Evolutionary conservation across 2,888 invertebrate species (phyloP).

Genomic region (Netelia fuscicornis): DNA sequence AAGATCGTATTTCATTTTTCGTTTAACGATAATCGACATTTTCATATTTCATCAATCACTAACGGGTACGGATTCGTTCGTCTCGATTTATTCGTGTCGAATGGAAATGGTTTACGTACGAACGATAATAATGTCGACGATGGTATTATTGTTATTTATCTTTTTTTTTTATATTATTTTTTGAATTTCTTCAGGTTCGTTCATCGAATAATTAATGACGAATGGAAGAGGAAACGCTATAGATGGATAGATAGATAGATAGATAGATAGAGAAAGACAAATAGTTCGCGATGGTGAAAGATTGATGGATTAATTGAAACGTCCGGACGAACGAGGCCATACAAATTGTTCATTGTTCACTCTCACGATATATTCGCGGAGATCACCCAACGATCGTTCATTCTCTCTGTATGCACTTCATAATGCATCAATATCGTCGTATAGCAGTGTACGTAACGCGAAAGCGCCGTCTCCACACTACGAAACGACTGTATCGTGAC

Average conservation of each 20-base stretch:
- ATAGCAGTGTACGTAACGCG: background rate
- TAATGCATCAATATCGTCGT: slow-evolving; percentile 2
- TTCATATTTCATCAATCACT: slow-evolving; percentile 2
- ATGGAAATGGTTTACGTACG: no score
- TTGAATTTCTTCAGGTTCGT: background rate
- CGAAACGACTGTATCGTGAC: background rate
- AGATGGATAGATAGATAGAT: background rate
- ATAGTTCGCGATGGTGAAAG: slow-evolving; percentile 14
- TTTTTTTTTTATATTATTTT: no score
- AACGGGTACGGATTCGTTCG: no score
- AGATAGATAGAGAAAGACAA: background rate
- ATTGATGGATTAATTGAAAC: slow-evolving; percentile 48
- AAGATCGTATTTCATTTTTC: background rate
- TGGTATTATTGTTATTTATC: no score
- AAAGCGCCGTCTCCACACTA: background rate
- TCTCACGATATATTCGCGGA: slow-evolving; percentile 21
- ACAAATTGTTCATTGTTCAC: slow-evolving; percentile 41
- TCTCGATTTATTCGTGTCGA: no score
- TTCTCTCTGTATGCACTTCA: slow-evolving; percentile 12
- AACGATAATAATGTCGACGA: no score
- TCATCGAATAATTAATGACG: background rate
- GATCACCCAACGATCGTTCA: slow-evolving; percentile 25
- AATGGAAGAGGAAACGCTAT: background rate
- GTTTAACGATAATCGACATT: background rate
- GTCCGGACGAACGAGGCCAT: slow-evolving; percentile 4